Base-by-base conservation (phyloP, 64 coral and sea anemone species). In the Platygyra sinensis region DNA sequence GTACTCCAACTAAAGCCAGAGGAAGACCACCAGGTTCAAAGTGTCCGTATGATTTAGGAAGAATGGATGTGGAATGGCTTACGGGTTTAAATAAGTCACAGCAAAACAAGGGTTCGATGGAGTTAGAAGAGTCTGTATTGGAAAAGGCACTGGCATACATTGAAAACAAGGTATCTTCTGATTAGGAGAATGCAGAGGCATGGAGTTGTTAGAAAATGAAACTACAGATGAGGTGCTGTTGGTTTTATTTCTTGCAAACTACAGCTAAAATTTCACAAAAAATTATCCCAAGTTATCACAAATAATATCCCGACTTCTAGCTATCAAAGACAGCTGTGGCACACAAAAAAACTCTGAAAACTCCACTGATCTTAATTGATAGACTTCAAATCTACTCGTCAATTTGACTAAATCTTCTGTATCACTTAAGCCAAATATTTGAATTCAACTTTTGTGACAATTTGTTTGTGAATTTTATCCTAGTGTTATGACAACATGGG, bases 401-500 rank as follows among this genome's bases (percentile, higher is more conserved):
- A 57, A 57, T 8, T 24, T 17, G 2, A 25, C 3, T 25, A 25
- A 1, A 10, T 69, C 10, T 7, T n/a, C 6, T 0, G 10, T 69
- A 69, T 25, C 22, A 69, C 1, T 10, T 1, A n/a, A 69, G 65
- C 22, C 24, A 67, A 46, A 38, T 25, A 55, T 9, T 57, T 57
- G 39, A 14, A 51, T 57, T 11, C n/a, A 10, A 69, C n/a, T 27
- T n/a, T 57, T 14, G 54, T 57, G 54, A 16, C 10, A 16, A 57
- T 54, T 54, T 69, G 65, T 10, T 10, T 69, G 9, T 69, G 19
- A n/a, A 74, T 88, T 22, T 62, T 4, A 10, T 92, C 81, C 3
- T 67, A 98, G 91, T 98, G 96, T 74, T 98, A 98, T 65, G 93
- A 95, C 67, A 98, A 98, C 73, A 95, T 98, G 93, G 96, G 96